Conservation (phyloP, 2,797 vertebrate genomes). For the Alcedo atthis region DNA sequence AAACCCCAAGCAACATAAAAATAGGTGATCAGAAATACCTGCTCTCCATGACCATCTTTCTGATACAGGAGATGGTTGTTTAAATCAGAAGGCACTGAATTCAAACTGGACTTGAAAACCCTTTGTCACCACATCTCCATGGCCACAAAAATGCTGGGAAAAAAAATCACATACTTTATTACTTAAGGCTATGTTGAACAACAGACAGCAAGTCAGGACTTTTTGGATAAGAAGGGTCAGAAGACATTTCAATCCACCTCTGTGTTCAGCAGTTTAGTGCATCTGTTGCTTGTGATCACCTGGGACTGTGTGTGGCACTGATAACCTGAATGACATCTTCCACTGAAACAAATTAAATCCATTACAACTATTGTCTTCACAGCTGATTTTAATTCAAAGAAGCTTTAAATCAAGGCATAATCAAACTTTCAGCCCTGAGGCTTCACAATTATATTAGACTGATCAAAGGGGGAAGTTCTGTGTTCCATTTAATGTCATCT, state of each 20-base stretch:
- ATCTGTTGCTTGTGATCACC: background rate
- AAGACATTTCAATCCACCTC: background rate
- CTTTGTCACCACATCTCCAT: background rate
- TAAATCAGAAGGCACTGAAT: background rate
- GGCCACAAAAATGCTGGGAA: background rate
- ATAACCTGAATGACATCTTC: background rate
- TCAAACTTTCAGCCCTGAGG: slow-evolving; percentile 62
- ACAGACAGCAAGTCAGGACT: background rate
- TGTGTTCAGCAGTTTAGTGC: background rate
- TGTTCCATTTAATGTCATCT: slow-evolving; percentile 37
- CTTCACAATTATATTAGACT: slow-evolving; percentile 37
- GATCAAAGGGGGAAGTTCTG: slow-evolving; percentile 53
- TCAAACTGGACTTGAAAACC: background rate
- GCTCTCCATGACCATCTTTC: background rate
- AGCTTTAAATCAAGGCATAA: slow-evolving; percentile 58
- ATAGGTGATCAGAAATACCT: background rate
- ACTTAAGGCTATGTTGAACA: background rate
- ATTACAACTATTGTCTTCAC: slow-evolving; percentile 39
- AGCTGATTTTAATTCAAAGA: slow-evolving; percentile 37
- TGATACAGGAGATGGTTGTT: background rate
- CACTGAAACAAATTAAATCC: slow-evolving; percentile 32
- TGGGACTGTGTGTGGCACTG: background rate
- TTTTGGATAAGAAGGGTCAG: background rate
- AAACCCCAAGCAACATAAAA: background rate
- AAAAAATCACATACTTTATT: background rate